A percentile compares a stretch with the other conserved stretches of the same genome.
Conservation (phyloP, 64 coral and sea anemone genomes). For the Montipora foliosa region DNA sequence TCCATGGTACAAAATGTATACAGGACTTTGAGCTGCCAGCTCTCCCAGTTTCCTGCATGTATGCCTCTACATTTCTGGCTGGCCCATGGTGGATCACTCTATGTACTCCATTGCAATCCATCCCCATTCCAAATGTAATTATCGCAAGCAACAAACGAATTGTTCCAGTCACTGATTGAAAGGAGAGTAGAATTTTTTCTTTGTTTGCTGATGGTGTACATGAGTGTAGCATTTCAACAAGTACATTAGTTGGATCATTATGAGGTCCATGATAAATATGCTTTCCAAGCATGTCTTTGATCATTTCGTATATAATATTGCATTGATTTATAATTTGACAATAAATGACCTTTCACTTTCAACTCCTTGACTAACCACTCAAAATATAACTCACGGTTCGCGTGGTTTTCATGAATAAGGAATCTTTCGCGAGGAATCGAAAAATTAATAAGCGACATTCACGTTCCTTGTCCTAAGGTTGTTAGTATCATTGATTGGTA, state of each 20-base stretch:
- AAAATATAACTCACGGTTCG: conserved; percentile 46
- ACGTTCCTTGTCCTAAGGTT: too few species aligned
- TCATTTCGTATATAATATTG: conserved; percentile 7
- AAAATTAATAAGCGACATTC: too few species aligned
- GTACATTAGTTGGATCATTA: background rate
- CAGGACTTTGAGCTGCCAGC: conserved; percentile 45
- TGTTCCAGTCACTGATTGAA: conserved; percentile 39
- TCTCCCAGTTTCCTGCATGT: conserved; percentile 75
- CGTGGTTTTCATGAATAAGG: too few species aligned
- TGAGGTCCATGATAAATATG: background rate
- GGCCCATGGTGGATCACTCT: conserved; percentile 72
- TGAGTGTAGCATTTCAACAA: conserved; percentile 77
- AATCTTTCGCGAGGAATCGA: too few species aligned
- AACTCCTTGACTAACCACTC: conserved; percentile 63
- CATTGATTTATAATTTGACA: conserved; percentile 79
- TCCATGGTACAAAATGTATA: conserved; percentile 61
- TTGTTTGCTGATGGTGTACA: conserved; percentile 71
- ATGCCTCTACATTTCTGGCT: conserved; percentile 54
- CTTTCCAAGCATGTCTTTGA: conserved; percentile 66
- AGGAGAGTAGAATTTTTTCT: conserved; percentile 56
- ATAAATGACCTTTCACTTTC: conserved; percentile 39
- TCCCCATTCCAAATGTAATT: conserved; percentile 82
- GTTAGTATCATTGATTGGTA: too few species aligned
- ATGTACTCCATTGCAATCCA: conserved; percentile 67
- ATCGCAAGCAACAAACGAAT: conserved; percentile 64